phyloP scores from a whole-genome alignment of 2,797 vertebrate genomes.

The Eutrigla gurnardus region DNA sequence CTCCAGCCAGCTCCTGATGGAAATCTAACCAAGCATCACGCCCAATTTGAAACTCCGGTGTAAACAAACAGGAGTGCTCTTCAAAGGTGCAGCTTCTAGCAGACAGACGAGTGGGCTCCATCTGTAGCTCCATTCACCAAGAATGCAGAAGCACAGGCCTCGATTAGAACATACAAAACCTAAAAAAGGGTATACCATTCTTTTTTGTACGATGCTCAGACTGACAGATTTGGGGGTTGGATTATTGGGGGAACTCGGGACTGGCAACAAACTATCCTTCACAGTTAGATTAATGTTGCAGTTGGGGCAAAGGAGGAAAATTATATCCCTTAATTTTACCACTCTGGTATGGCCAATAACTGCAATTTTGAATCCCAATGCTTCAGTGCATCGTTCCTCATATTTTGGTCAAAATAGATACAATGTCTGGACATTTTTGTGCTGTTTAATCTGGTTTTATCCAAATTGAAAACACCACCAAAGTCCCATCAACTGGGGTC shows the following conservation, averaged over 20 bases:
- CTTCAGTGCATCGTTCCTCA: neutral
- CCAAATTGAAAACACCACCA: slow-evolving; percentile 1
- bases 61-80: slow-evolving; percentile 73
- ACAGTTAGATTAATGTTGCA: neutral
- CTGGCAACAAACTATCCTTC: neutral
- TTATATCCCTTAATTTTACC: neutral
- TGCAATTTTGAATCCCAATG: neutral
- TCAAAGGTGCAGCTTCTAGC: slow-evolving; percentile 57
- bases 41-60: slow-evolving; percentile 66
- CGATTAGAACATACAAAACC: neutral
- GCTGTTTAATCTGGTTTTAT: neutral
- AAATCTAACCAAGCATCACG: slow-evolving; percentile 75
- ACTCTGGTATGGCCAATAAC: neutral
- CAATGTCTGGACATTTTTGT: neutral
- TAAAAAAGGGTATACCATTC: neutral
- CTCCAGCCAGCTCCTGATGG: slow-evolving; percentile 70
- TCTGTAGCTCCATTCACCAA: slow-evolving; percentile 15
- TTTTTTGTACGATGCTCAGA: neutral
- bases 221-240: neutral
- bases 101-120: slow-evolving; percentile 27
- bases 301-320: neutral
- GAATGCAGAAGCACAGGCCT: neutral
- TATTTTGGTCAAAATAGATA: neutral
- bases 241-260: neutral
- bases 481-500: neutral